These are phyloP conservation scores for Chionomys nivalis DNA, from an alignment of 2,113 vertebrate genomes.

Conservation along the genomic window DNA sequence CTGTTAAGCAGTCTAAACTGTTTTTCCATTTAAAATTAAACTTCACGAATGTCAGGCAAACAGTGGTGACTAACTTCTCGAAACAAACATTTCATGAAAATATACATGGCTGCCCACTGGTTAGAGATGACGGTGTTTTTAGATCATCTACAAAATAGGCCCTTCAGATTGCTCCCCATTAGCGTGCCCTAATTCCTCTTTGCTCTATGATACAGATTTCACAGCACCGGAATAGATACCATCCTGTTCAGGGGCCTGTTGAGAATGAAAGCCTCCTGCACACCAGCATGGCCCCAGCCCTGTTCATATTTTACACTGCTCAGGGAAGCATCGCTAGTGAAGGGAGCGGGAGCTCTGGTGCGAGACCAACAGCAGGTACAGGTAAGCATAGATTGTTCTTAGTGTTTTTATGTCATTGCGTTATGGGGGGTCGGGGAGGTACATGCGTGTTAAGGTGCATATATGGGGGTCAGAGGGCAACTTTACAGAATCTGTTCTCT, in stretches of 20 bases:
- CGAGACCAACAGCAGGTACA: slow-evolving; percentile 21
- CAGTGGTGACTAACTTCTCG: background rate
- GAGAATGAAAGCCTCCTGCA: background rate
- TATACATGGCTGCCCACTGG: background rate
- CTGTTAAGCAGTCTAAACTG: background rate
- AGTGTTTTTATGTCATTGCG: background rate
- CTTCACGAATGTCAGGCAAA: slow-evolving; percentile 26
- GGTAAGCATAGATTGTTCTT: slow-evolving; percentile 4
- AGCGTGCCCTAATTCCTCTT: background rate
- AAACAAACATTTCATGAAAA: slow-evolving; percentile 24
- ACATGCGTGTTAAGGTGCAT: background rate
- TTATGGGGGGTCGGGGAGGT: too few species aligned
- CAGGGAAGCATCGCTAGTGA: background rate
- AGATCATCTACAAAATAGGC: background rate
- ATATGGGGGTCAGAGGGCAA: background rate
- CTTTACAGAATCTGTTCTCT: background rate
- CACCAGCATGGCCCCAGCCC: background rate
- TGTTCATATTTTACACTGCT: slow-evolving; percentile 6
- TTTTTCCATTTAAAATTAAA: slow-evolving; percentile 46
- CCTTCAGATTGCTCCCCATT: background rate
- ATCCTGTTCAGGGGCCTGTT: background rate
- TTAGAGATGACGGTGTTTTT: slow-evolving; percentile 22
- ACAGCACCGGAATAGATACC: background rate
- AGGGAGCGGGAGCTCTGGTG: background rate
- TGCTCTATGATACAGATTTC: background rate